phyloP scores from a whole-genome alignment of 2,888 invertebrate species.

The Pristionchus exspectatus region DNA sequence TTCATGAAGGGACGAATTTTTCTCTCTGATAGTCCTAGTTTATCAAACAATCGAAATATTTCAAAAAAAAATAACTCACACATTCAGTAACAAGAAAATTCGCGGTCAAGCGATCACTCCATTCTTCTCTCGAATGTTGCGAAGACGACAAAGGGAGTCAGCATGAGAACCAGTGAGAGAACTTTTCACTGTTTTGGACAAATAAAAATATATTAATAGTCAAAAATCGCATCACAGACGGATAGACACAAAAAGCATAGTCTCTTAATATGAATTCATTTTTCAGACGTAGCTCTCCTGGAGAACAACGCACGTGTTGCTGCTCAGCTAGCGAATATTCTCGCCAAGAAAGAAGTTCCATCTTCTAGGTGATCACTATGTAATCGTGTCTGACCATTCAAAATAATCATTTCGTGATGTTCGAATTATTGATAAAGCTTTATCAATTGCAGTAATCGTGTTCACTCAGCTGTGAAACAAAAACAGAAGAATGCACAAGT shows the following conservation, averaged over 20 bases:
- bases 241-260: too few species aligned
- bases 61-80: background rate
- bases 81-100: slow-evolving; percentile 80
- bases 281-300: slow-evolving; percentile 90
- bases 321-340: slow-evolving; percentile 86
- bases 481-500: background rate
- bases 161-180: slow-evolving; percentile 88
- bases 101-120: slow-evolving; percentile 93
- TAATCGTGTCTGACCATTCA: background rate
- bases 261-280: too few species aligned
- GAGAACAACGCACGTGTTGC: slow-evolving; percentile 93
- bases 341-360: slow-evolving; percentile 5
- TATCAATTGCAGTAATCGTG: slow-evolving; percentile 21
- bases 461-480: background rate
- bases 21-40: too few species aligned
- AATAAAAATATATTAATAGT: too few species aligned
- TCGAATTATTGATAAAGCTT: background rate
- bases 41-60: background rate
- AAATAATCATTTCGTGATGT: background rate
- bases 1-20: too few species aligned
- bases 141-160: slow-evolving; percentile 88
- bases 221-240: too few species aligned
- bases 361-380: background rate
- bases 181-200: background rate
- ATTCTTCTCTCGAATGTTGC: slow-evolving; percentile 89